Conservation (phyloP, 2,888 invertebrate species). For the Drosophila fungiperda region DNA sequence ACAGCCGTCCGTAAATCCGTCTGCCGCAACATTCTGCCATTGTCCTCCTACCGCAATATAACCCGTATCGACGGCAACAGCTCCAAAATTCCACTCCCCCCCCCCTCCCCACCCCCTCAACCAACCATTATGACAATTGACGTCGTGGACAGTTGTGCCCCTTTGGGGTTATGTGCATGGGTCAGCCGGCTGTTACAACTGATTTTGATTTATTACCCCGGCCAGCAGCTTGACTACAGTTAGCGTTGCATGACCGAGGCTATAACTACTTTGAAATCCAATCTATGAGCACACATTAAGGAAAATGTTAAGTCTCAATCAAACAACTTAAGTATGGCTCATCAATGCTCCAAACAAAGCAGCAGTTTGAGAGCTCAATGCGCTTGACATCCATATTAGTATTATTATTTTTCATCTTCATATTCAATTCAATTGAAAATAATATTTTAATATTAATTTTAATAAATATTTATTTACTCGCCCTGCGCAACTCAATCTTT, state of each 20-base stretch:
- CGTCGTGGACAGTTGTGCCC: constrained; percentile 17
- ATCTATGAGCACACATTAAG: constrained; percentile 5
- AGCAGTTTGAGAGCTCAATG: background rate
- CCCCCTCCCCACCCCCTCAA: background rate
- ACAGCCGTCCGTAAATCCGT: constrained; percentile 66
- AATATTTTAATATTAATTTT: background rate
- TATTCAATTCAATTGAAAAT: background rate
- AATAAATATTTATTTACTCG: background rate
- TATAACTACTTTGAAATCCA: constrained; percentile 25
- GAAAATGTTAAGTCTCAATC: background rate
- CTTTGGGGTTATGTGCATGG: constrained; percentile 39
- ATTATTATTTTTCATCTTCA: background rate
- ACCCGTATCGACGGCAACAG: constrained; percentile 67
- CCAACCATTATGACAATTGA: background rate
- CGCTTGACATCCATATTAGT: background rate
- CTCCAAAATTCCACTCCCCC: constrained; percentile 20
- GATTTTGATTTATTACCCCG: constrained; percentile 68
- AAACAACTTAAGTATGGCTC: background rate
- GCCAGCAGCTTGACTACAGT: constrained; percentile 17
- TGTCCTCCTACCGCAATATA: constrained; percentile 58
- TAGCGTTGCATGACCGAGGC: constrained; percentile 17
- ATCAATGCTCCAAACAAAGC: background rate
- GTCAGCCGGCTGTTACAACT: constrained; percentile 61
- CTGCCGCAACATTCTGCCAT: constrained; percentile 25
- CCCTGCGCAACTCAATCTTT: background rate